Conservation (phyloP, 2,113 vertebrate species). For the Lasiurus borealis region DNA sequence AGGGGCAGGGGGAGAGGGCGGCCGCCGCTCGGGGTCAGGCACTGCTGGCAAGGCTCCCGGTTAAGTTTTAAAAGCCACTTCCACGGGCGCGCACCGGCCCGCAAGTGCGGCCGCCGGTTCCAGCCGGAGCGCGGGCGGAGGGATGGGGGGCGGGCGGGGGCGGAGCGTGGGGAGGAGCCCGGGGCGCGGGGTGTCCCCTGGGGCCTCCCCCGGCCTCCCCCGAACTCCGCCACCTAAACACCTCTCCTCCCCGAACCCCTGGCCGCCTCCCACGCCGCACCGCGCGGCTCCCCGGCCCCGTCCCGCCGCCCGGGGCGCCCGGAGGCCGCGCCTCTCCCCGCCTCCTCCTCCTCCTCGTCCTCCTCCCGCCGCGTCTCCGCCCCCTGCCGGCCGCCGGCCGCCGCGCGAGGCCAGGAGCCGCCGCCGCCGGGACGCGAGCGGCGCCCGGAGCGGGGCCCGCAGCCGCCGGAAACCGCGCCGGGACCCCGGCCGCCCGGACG, state of each 20-base stretch:
- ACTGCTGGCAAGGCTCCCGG: no score
- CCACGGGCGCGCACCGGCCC: slow-evolving; percentile 47
- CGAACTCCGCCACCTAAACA: background rate
- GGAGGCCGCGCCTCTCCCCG: slow-evolving; percentile 31
- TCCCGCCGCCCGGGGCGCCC: background rate
- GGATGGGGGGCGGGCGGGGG: slow-evolving; percentile 75
- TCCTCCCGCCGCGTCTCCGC: slow-evolving; percentile 74
- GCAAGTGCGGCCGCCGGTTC: no score
- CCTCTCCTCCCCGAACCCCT: background rate
- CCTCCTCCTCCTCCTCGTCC: no score
- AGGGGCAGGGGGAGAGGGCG: no score
- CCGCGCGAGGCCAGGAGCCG: slow-evolving; percentile 54
- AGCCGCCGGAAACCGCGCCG: slow-evolving; percentile 62
- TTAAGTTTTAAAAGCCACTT: no score
- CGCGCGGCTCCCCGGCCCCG: background rate
- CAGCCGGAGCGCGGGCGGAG: slow-evolving; percentile 56
- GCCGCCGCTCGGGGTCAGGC: no score
- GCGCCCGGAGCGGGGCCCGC: slow-evolving; percentile 49
- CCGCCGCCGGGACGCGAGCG: slow-evolving; percentile 59
- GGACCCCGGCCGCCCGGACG: background rate
- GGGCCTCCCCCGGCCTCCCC: background rate
- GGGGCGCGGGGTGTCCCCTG: background rate
- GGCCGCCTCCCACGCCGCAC: background rate
- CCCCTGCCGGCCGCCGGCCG: slow-evolving; percentile 63
- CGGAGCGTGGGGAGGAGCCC: slow-evolving; percentile 59